Evolutionary conservation across 2,113 vertebrate genomes (phyloP).

Genomic region (Ageneiosus marmoratus): DNA sequence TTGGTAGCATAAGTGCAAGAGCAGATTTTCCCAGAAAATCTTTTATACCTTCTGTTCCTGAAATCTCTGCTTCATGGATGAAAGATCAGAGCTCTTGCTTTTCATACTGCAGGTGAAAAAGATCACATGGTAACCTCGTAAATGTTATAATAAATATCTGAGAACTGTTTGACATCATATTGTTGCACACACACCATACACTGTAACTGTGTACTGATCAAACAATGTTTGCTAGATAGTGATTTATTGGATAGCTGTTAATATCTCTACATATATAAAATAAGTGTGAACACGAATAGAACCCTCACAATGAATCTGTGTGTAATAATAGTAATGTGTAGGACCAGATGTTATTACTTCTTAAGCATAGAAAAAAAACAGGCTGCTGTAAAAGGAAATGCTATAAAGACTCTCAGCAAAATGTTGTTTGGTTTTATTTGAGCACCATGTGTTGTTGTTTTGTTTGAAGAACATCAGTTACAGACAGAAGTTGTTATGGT

Average conservation of each 20-base stretch:
- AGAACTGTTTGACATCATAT: background rate
- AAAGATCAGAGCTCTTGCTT: background rate
- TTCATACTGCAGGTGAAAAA: background rate
- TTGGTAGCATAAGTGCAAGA: background rate
- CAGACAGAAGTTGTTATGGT: conserved; percentile 1
- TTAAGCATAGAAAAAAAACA: background rate
- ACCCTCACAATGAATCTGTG: background rate
- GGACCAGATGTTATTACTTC: background rate
- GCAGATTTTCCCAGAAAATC: background rate
- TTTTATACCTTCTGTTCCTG: background rate
- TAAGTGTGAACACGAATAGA: background rate
- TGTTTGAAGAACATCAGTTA: background rate
- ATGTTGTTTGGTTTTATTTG: background rate
- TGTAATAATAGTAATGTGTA: background rate
- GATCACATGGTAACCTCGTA: too few species aligned
- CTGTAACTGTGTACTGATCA: background rate
- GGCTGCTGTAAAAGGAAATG: background rate
- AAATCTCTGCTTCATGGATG: background rate
- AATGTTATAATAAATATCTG: background rate
- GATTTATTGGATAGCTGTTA: background rate
- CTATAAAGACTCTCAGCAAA: background rate
- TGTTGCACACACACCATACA: background rate
- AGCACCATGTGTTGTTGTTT: background rate
- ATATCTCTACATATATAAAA: background rate
- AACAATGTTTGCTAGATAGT: background rate